Percentiles rank a stretch among this genome's conserved stretches.
These are phyloP conservation scores for Ptychoptera albimana DNA, from an alignment of 2,888 invertebrate genomes.

Conservation along the genomic window DNA sequence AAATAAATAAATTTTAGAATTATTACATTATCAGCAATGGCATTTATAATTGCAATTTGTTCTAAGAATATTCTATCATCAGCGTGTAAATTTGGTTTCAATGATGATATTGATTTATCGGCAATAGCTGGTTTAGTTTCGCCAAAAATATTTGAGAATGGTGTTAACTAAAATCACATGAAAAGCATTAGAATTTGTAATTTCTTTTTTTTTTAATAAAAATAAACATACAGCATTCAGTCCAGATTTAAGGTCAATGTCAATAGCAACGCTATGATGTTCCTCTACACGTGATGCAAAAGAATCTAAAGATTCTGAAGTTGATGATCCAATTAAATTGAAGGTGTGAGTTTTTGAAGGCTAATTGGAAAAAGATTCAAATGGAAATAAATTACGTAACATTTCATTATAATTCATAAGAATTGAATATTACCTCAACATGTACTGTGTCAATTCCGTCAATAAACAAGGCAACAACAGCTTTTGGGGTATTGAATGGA, in stretches of 20 bases:
- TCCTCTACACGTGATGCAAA: constrained; percentile 42
- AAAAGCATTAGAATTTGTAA: constrained; percentile 9
- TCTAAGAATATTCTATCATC: constrained; percentile 24
- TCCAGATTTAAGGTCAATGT: constrained; percentile 45
- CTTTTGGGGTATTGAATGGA: constrained; percentile 60
- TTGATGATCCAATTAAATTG: constrained; percentile 17
- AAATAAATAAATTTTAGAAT: background rate
- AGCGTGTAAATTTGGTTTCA: constrained; percentile 21
- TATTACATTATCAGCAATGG: constrained; percentile 14
- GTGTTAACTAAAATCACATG: constrained; percentile 10
- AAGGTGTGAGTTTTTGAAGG: constrained; percentile 18
- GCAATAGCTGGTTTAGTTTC: constrained; percentile 16
- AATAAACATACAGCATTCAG: constrained; percentile 41
- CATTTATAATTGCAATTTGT: constrained; percentile 18
- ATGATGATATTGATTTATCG: constrained; percentile 7
- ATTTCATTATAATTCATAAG: background rate
- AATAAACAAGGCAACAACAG: constrained; percentile 48
- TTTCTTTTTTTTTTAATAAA: constrained; percentile 13
- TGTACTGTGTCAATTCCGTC: constrained; percentile 43
- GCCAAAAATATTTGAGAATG: constrained; percentile 17
- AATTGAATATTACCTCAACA: constrained; percentile 12
- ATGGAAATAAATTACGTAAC: background rate
- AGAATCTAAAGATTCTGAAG: constrained; percentile 30
- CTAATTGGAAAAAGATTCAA: background rate
- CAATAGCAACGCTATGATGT: constrained; percentile 41